A percentile compares a stretch with the other conserved stretches of the same genome.
Conservation (phyloP, 2,797 vertebrate genomes). For the Parauchenoglanis punctatus region DNA sequence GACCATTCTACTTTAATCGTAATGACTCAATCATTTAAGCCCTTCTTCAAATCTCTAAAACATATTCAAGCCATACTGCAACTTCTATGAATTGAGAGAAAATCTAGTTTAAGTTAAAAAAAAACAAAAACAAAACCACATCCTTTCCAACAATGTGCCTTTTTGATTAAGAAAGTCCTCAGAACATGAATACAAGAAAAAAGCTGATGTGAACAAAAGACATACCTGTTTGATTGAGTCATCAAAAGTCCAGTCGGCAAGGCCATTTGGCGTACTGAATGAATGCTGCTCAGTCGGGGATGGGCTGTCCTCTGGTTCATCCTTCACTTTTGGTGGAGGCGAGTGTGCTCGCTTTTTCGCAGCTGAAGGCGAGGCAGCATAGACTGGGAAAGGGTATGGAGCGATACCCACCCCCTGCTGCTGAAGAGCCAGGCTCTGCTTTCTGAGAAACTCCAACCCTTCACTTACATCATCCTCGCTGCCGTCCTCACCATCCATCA, state of each 20-base stretch:
- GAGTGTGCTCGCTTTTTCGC: slow-evolving; percentile 63
- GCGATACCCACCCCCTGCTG: slow-evolving; percentile 57
- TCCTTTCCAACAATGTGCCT: background rate
- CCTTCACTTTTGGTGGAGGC: slow-evolving; percentile 67
- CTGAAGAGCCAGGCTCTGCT: slow-evolving; percentile 69
- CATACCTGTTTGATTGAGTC: slow-evolving; percentile 74
- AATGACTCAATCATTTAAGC: slow-evolving; percentile 14
- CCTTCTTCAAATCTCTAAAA: background rate
- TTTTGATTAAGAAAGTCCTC: background rate
- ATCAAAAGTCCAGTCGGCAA: slow-evolving; percentile 81
- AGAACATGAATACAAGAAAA: background rate
- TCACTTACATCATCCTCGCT: slow-evolving; percentile 74
- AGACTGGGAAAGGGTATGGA: slow-evolving; percentile 64
- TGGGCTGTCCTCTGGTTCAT: slow-evolving; percentile 78
- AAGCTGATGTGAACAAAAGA: background rate
- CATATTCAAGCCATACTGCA: background rate
- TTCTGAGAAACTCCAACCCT: slow-evolving; percentile 60
- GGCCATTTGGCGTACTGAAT: slow-evolving; percentile 73
- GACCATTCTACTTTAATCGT: background rate
- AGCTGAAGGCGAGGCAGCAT: slow-evolving; percentile 55
- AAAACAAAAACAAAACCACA: background rate
- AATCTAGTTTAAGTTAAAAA: background rate
- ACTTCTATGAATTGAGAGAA: background rate
- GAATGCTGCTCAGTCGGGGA: slow-evolving; percentile 69
- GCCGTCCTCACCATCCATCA: slow-evolving; percentile 72